Percentiles rank a stretch among this genome's conserved stretches.
Conservation (phyloP, 2,797 vertebrate species). For the Fringilla coelebs region DNA sequence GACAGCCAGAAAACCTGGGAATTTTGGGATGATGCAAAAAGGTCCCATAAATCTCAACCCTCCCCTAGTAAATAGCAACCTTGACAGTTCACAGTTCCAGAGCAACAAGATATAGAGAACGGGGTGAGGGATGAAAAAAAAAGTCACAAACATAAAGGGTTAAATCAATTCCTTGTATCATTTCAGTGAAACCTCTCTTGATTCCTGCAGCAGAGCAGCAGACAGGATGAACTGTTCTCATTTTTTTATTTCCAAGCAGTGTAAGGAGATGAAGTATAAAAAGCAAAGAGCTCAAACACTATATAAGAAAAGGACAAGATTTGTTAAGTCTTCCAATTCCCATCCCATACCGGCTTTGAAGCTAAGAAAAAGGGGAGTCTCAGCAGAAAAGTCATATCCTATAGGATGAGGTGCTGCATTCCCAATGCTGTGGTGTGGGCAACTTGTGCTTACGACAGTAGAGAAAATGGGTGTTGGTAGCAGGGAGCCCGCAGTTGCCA, state of each 20-base stretch:
- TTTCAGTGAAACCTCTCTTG: neutral
- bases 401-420: neutral
- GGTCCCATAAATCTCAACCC: neutral
- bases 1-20: neutral
- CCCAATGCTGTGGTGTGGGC: neutral
- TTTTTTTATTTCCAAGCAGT: neutral
- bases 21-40: neutral
- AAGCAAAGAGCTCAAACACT: neutral
- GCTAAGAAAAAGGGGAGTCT: neutral
- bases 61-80: neutral
- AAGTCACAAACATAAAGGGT: accelerated
- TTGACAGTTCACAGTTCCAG: neutral
- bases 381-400: neutral
- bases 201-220: neutral
- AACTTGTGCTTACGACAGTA: accelerated
- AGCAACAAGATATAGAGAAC: neutral
- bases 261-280: neutral
- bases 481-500: neutral
- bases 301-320: neutral
- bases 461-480: neutral
- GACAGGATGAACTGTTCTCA: neutral
- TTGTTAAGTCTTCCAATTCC: neutral
- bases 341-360: neutral
- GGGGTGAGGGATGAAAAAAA: neutral
- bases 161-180: neutral